These are phyloP conservation scores for Aleiodes testaceus DNA, from an alignment of 2,888 invertebrate genomes.

Conservation along the genomic window DNA sequence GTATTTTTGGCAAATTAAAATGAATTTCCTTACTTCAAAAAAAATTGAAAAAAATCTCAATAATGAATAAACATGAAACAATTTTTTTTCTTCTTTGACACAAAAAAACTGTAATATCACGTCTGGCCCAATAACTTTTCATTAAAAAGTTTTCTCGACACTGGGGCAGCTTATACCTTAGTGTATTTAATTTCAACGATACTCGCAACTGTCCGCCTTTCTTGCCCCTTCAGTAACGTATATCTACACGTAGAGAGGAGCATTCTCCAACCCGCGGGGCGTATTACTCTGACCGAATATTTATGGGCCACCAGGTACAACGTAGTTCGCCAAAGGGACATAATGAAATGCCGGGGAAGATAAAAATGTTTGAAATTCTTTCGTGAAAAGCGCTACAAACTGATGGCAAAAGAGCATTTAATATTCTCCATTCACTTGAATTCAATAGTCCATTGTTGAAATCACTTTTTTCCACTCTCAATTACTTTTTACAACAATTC, in stretches of 20 bases:
- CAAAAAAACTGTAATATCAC: conserved; percentile 20
- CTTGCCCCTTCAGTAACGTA: conserved; percentile 35
- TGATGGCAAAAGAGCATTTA: background rate
- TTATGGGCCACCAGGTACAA: conserved; percentile 39
- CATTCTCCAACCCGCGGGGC: conserved; percentile 28
- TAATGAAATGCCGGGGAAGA: conserved; percentile 35
- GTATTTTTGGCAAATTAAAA: no score
- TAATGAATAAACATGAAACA: conserved; percentile 1
- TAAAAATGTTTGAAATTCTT: conserved; percentile 26
- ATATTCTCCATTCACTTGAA: no score
- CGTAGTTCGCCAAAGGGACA: conserved; percentile 33
- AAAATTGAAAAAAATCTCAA: background rate
- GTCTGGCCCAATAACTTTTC: conserved; percentile 54
- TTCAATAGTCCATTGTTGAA: no score
- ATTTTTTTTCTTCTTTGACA: conserved; percentile 8
- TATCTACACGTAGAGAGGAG: conserved; percentile 35
- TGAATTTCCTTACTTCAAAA: no score
- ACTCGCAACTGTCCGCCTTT: conserved; percentile 46
- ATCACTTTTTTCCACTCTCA: background rate
- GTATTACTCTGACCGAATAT: conserved; percentile 44
- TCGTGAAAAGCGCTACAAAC: background rate
- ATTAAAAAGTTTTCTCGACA: conserved; percentile 56
- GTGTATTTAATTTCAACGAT: conserved; percentile 57
- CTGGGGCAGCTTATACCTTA: conserved; percentile 42
- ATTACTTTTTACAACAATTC: background rate